Evolutionary conservation across 37 sponge, comb jelly and placozoan species (phyloP).

Genomic region (Chondrosia reniformis): DNA sequence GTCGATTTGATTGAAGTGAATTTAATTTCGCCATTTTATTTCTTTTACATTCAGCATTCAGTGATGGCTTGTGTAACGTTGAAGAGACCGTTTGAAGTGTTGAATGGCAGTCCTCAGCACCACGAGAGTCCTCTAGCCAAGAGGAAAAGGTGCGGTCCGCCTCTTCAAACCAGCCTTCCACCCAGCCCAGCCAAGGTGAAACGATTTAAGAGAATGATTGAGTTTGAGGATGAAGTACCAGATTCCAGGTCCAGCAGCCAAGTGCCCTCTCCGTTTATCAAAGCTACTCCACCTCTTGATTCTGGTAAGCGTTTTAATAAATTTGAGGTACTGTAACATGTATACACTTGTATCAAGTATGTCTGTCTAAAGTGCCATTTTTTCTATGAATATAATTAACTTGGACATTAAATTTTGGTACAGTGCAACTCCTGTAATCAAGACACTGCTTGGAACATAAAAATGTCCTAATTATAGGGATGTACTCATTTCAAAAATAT

Average conservation of each 20-base stretch:
- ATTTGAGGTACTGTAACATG: background rate
- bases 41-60: background rate
- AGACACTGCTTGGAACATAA: too few relatives aligned
- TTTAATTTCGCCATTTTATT: too few relatives aligned
- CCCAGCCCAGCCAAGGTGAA: slow-evolving; percentile 39
- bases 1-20: too few relatives aligned
- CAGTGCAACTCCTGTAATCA: too few relatives aligned
- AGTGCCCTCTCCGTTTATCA: slow-evolving; percentile 42
- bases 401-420: too few relatives aligned
- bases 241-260: background rate
- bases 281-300: slow-evolving; percentile 32
- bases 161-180: slow-evolving; percentile 47
- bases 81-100: slow-evolving; percentile 77
- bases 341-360: slow-evolving; percentile 10
- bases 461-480: too few relatives aligned
- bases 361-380: too few relatives aligned
- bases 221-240: slow-evolving; percentile 45
- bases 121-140: slow-evolving; percentile 58
- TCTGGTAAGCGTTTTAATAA: slow-evolving; percentile 28
- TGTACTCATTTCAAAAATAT: too few relatives aligned
- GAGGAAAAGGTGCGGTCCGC: slow-evolving; percentile 66
- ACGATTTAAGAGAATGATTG: slow-evolving; percentile 55
- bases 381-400: too few relatives aligned
- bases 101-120: slow-evolving; percentile 66
- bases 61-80: slow-evolving; percentile 88